Conservation (phyloP, 2,888 invertebrate genomes). For the Nephrocerus scutellatus region DNA sequence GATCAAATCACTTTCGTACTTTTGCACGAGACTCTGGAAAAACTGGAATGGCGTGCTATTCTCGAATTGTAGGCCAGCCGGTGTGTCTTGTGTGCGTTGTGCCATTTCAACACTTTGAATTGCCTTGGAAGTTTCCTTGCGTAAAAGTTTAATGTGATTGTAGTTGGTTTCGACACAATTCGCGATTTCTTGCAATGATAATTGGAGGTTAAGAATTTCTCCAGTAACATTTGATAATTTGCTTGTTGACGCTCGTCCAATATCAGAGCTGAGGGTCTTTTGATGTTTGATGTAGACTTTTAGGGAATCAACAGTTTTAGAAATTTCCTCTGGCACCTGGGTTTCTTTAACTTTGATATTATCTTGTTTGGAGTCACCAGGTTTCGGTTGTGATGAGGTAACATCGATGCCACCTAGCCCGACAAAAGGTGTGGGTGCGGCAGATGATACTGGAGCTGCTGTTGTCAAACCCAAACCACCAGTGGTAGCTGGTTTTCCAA, state of each 20-base stretch:
- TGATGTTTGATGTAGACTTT: constrained; percentile 82
- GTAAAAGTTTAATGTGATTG: constrained; percentile 50
- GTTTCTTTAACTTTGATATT: constrained; percentile 44
- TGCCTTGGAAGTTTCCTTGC: constrained; percentile 65
- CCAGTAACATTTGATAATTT: constrained; percentile 41
- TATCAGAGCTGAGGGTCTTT: constrained; percentile 72
- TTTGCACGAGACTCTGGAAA: constrained; percentile 61
- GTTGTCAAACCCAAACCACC: too few relatives aligned
- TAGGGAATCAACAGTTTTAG: constrained; percentile 69
- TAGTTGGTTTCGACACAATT: constrained; percentile 43
- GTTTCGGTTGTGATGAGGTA: constrained; percentile 42
- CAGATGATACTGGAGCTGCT: constrained; percentile 23
- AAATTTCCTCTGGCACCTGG: constrained; percentile 67
- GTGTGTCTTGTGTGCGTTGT: constrained; percentile 69
- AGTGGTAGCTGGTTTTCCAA: constrained; percentile 31
- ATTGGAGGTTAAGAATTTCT: constrained; percentile 39
- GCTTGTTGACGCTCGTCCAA: constrained; percentile 59
- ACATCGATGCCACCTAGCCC: constrained; percentile 46
- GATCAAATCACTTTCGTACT: constrained; percentile 65
- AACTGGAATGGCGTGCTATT: constrained; percentile 65
- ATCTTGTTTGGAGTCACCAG: constrained; percentile 43
- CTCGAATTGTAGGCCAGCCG: constrained; percentile 68
- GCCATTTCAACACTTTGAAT: constrained; percentile 70
- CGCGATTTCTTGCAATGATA: constrained; percentile 41
- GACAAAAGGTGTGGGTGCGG: constrained; percentile 33